A percentile compares a stretch with the other conserved stretches of the same genome.
phyloP scores from a whole-genome alignment of 2,113 vertebrate species.

The Butorides virescens region DNA sequence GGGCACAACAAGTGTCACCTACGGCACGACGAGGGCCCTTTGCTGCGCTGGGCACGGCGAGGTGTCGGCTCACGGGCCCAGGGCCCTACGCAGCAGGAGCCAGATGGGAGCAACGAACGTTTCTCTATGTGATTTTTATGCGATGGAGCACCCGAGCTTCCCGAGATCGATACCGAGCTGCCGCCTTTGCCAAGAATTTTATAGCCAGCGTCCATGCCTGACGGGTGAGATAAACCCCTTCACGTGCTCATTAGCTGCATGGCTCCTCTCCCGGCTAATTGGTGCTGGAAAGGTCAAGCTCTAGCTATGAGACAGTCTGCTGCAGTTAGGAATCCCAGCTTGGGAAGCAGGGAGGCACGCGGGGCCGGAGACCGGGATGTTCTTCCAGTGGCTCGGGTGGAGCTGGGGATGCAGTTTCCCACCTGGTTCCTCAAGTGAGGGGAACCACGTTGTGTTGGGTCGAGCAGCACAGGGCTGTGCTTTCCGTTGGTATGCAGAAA shows the following conservation, averaged over 20 bases:
- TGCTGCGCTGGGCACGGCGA: accelerated
- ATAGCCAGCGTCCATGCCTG: background rate
- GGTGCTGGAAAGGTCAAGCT: background rate
- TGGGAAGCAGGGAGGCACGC: background rate
- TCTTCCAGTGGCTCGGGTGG: background rate
- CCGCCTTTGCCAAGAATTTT: background rate
- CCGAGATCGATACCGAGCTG: background rate
- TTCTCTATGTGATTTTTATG: background rate
- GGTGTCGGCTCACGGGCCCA: accelerated
- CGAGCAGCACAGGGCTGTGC: too few species aligned
- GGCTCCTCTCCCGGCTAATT: constrained; percentile 10
- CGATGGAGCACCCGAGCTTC: background rate
- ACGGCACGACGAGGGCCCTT: accelerated
- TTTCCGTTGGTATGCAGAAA: too few species aligned
- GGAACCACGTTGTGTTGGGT: too few species aligned
- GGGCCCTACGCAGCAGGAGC: background rate
- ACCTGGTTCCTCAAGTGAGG: background rate
- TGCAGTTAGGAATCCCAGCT: background rate
- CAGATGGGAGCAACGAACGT: background rate
- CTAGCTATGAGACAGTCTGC: background rate
- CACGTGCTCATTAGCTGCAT: background rate
- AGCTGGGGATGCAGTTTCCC: background rate
- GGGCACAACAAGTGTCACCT: background rate
- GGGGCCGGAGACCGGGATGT: accelerated
- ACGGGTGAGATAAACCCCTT: background rate